Base-by-base conservation (phyloP, 2,113 vertebrate species). In the Typhlomys cinereus region DNA sequence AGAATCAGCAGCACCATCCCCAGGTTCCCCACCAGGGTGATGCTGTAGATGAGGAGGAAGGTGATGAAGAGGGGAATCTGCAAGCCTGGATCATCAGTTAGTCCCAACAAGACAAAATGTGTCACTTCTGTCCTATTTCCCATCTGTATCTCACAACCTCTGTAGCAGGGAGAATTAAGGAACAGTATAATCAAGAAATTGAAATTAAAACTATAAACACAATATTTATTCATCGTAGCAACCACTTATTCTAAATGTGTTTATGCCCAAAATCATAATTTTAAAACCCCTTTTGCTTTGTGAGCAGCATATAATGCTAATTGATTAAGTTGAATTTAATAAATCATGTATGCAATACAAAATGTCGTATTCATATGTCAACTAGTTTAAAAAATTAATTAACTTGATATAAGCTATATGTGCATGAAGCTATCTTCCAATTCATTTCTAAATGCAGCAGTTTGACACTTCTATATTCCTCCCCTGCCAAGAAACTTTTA, bases 61-160 rank as follows among this genome's bases (percentile, higher is more conserved):
- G 62, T 67, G 17, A 78, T 39, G 14, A 88, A 89, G 39, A 89
- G 86, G 13, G 48, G 74, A 41, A 79, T 8, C 48, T 67, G 27
- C 36, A 89, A 29, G 1, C 11, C 18, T 29, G 74, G 62, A 6
- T 89, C 74, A 67, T 44, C 14, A 21, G 74, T 89, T 13, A 89
- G 64, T 80, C 86, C 86, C 74, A 79, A 64, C 29, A 88, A 39
- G 9, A 89, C 59, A 23, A 89, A 89, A 39, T 69, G 13, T 70
- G 52, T 80, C 9, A 80, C 75, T 57, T 80, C 50, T 80, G 87
- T 80, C 52, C 64, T 48, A 23, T 89, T 89, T 23, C 46, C 76
- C 39, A 79, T 91, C 13, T 39, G n/a, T 41, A 29, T 44, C 27
- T 44, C 11, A 25, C 25, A 23, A 39, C 2, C 1, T 36, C 18